Evolutionary conservation across 2,888 invertebrate species (phyloP).

Genomic region (Xanthorhoe spadicearia): DNA sequence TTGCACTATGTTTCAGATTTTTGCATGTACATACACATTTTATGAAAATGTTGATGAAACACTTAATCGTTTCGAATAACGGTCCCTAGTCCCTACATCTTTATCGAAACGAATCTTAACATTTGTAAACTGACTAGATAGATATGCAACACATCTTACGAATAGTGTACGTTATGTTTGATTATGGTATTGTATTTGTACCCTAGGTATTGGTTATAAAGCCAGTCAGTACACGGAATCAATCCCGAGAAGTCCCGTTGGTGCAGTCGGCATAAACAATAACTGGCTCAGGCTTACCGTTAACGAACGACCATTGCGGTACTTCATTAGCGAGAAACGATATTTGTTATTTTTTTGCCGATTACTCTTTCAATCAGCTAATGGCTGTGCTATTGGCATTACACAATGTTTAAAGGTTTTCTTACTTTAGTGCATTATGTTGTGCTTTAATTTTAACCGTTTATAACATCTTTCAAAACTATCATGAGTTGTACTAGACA

Average conservation of each 20-base stretch:
- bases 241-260: not conserved
- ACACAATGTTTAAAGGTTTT: not conserved
- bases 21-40: too few species aligned
- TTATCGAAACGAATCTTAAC: too few species aligned
- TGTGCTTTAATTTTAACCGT: too few species aligned
- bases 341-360: not conserved
- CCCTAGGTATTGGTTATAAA: not conserved
- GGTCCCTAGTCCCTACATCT: too few species aligned
- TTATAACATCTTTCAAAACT: too few species aligned
- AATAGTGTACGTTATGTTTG: not conserved
- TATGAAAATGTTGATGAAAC: too few species aligned
- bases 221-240: not conserved
- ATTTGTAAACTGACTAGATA: too few species aligned
- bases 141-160: too few species aligned
- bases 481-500: too few species aligned
- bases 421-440: too few species aligned
- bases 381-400: not conserved
- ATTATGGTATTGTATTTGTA: not conserved
- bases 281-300: conserved; percentile 16
- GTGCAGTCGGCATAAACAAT: conserved; percentile 5
- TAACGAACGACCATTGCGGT: conserved; percentile 15
- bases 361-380: not conserved
- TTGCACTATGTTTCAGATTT: too few species aligned
- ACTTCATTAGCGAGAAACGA: not conserved
- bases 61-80: too few species aligned